Evolutionary conservation across 2,888 invertebrate genomes (phyloP), one percentile per base, ranked within the genome.

Genomic region (Rotaria magnacalcarata): DNA sequence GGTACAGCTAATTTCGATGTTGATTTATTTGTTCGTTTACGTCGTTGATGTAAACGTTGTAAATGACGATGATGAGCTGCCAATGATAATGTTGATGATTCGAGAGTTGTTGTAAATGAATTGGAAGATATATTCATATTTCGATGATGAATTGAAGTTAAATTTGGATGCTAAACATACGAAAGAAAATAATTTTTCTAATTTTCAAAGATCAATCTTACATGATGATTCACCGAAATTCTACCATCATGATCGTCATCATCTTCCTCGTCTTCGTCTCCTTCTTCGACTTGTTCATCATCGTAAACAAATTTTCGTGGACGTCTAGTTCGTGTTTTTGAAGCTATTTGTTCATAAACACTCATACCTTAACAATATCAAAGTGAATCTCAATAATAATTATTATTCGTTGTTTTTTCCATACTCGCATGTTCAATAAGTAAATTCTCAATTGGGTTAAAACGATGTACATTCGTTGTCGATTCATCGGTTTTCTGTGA

Each of bases 361-460:
- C 47, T 47, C 80, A 80, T 80, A n/a, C 80, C 80, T 50, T 80
- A 47, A 80, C 19, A 54, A 3, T 5, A 54, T 52, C 11, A 52
- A 47, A 47, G 11, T 7, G 2, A 47, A 47, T 4, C 11, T 7
- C 4, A 50, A 14, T 16, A 52, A 14, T 52, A 52, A 16, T 52
- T 52, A 52, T 3, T 52, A 16, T 16, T 52, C 14, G 8, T 16
- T 14, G 3, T 52, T 52, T 16, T 16, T n/a, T 47, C n/a, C 80
- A n/a, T 47, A 80, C 80, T 80, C 80, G 80, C 47, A 80, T 80
- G 80, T 80, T 80, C 80, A 47, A 80, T 80, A 10, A 80, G 24
- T 80, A 80, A n/a, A 80, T 80, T 80, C 11, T 80, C 80, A 80
- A 80, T 80, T 47, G 80, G 80, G 47, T 80, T 80, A 80, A 80